Evolutionary conservation across 2,888 invertebrate genomes (phyloP), one percentile per base, ranked within the genome.

Genomic region (Sesia apiformis): DNA sequence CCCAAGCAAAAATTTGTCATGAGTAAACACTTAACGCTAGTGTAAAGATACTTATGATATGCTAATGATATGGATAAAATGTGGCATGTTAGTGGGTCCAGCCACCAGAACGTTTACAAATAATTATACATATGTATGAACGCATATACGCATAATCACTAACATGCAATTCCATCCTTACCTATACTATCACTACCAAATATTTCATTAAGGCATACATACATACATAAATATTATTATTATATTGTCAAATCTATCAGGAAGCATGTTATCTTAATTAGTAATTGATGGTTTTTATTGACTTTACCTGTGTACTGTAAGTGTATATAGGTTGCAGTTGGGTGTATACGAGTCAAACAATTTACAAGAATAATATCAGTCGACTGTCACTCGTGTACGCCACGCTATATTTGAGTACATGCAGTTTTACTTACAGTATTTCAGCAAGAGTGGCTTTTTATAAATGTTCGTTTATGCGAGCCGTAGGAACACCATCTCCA

Each of bases 11-110:
- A 38, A 4, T 38, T 50, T 50, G 8, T 38, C 38, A 38, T 38
- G 23, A 52, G 4, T 5, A 46, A 46, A 46, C 46, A 46, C 8
- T 46, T 46, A 46, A 46, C 46, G n/a, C 23, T 46, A 46, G 23
- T 46, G 7, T 46, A 46, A 46, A 46, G 46, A 49, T n/a, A 52
- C 38, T 80, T 79, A 84, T 83, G 85, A 86, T 87, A 86, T 86
- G 85, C 80, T 84, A 84, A 84, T 82, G 88, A 87, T 88, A 88
- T 88, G 88, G 88, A 87, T 85, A 84, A 76, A 88, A 87, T n/a
- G n/a, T n/a, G n/a, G n/a, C n/a, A n/a, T n/a, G n/a, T n/a, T n/a
- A n/a, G n/a, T 82, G 81, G 82, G 64, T 71, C 81, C 82, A 78
- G 81, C 70, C 65, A 67, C 69, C 72, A 68, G 70, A 71, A 71